Conservation (phyloP, 2,888 invertebrate genomes). For the Acleris laterana region DNA sequence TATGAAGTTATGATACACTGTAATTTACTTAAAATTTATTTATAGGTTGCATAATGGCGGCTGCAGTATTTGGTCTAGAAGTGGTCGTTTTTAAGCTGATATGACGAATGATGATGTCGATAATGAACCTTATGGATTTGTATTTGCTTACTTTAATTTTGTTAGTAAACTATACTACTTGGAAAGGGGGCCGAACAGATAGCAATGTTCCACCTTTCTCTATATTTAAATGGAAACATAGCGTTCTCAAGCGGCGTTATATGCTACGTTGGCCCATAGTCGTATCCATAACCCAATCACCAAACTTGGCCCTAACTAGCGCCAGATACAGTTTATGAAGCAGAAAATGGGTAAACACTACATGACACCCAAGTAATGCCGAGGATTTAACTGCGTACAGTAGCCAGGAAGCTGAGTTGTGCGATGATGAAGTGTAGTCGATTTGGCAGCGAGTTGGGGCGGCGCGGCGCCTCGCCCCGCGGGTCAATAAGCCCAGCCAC, state of each 20-base stretch:
- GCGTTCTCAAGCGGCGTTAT: background rate
- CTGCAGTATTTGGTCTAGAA: background rate
- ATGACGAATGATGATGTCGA: too few relatives aligned
- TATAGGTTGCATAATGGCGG: too few relatives aligned
- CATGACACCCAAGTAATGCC: slow-evolving; percentile 61
- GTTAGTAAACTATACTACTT: too few relatives aligned
- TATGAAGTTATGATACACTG: too few relatives aligned
- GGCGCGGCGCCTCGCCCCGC: slow-evolving; percentile 64
- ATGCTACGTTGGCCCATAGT: background rate
- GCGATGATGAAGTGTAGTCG: slow-evolving; percentile 69
- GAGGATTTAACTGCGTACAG: slow-evolving; percentile 64
- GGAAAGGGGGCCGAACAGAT: too few relatives aligned
- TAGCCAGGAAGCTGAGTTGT: slow-evolving; percentile 70
- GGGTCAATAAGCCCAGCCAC: slow-evolving; percentile 57
- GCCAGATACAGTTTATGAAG: slow-evolving; percentile 60
- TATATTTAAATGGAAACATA: background rate
- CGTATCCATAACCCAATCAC: slow-evolving; percentile 29
- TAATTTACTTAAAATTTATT: too few relatives aligned
- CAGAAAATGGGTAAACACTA: slow-evolving; percentile 70
- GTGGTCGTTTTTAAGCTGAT: too few relatives aligned
- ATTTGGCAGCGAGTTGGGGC: slow-evolving; percentile 74
- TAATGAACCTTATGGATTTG: too few relatives aligned
- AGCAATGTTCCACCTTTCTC: background rate
- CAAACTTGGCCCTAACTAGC: slow-evolving; percentile 32
- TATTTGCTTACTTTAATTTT: too few relatives aligned